Base-by-base conservation (phyloP, 2,113 vertebrate species). In the Catharus bicknelli region DNA sequence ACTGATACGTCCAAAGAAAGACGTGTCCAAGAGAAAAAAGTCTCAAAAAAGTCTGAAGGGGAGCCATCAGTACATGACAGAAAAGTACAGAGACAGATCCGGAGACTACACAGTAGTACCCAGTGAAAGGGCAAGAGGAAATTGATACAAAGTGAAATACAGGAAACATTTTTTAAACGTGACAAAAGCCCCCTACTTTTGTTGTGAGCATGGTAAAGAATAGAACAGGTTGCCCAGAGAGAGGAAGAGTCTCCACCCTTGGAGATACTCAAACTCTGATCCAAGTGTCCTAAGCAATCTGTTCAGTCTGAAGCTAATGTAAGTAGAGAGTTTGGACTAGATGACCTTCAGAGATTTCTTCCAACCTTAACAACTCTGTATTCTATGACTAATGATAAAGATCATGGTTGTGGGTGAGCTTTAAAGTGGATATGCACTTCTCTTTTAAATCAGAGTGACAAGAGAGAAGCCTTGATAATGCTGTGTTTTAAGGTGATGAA, bases 111-210 rank as follows among this genome's bases (percentile, higher is more conserved):
- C 14, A 54, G 34, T 11, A 25, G 29, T 32, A 79, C 7, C 1
- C 32, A 63, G 15, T 7, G 15, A 83, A 80, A 88, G 43, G 40
- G 77, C 16, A 43, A 53, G 7, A 91, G 5, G 19, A 77, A 87
- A 64, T 1, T 26, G 18, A 58, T 10, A 81, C 22, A 38, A 81
- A 59, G 5, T 29, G 29, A 55, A 81, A 68, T 26, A 42, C 4
- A 42, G 7, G 9, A 68, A 73, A 47, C 38, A 32, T 3, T 45
- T 54, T 54, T 63, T 4, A 13, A 83, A 63, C 3, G 9, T 11
- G 5, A 51, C 16, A 25, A 29, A n/a, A 10, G 3, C 13, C 2
- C 1, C 0, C 2, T 29, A 1, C 20, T 63, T 75, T 54, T 43
- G n/a, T 25, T 36, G 9, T 30, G 29, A 54, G 19, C 16, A 27